Evolutionary conservation across 2,797 vertebrate genomes (phyloP), one percentile per base, ranked within the genome.

Genomic region (Phoxinus dragarum): DNA sequence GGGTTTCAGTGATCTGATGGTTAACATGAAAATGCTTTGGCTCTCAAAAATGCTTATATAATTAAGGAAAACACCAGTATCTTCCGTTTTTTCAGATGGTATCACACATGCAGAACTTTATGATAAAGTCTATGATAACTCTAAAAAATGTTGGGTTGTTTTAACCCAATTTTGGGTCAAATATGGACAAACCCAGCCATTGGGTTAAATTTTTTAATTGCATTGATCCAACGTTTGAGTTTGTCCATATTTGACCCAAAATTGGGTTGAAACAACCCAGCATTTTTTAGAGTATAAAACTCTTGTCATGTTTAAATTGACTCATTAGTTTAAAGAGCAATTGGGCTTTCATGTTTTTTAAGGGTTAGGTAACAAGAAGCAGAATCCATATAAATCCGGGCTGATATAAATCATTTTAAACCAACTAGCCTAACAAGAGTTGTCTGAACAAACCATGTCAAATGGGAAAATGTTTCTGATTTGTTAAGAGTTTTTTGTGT

Each of bases 11-110:
- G 52, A 68, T 69, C 16, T 9, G 17, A 42, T 56, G 19, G 19
- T 69, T 56, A 59, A 69, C 66, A 56, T 61, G n/a, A 83, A 77
- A 49, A 61, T 71, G 42, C 59, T 54, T 67, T 73, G 31, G 73
- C 49, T 52, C n/a, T 21, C 21, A 73, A 80, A 52, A 40, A 40
- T 66, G 47, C 66, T 82, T 76, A 69, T 47, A 49, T n/a, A 76
- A 47, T 83, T 38, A 52, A 83, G 42, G 27, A 61, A 74, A 72
- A 42, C 59, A 72, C 38, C 23, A 59, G 56, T 64, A 66, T 83
- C 81, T 83, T 49, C 38, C 66, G 47, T 42, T 64, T 66, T 66
- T 21, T 66, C 42, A 9, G 40, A 75, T 1, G 44, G 71, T 38
- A 82, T 74, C 31, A n/a, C 21, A 74, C 64, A 17, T 38, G 11